Base-by-base conservation (phyloP, 2,888 invertebrate species). In the Tetragonula carbonaria region DNA sequence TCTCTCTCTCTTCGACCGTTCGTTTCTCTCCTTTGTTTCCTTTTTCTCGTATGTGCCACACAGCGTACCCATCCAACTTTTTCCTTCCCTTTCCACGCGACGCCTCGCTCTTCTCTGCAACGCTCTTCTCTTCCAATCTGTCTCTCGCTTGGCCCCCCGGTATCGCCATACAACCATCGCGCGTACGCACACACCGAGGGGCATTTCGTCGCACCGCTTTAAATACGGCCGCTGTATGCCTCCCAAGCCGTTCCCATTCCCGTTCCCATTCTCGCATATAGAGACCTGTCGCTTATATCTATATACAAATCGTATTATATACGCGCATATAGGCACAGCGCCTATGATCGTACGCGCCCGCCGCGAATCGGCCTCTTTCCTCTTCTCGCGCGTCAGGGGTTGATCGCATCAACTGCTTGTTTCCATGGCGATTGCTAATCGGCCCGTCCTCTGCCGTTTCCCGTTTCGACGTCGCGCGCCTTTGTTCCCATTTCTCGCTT, bases 401-500 rank as follows among this genome's bases (percentile, higher is more conserved):
- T 94, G 95, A 95, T 95, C 95, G 95, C 95, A 95, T 95, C 95
- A 95, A 95, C 95, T 95, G 95, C 95, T 95, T 95, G 95, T 95
- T 95, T 95, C 95, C 95, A 95, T 95, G 95, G 95, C 95, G 95
- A 96, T 95, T 95, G 95, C 95, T 95, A 95, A 95, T 95, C 95
- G 95, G 94, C 94, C 94, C 94, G 95, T 93, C 93, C 93, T 93
- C 51, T 28, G 23, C 23, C 11, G 13, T 23, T 65, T 68, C 57
- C 38, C 70, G 74, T 45, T 67, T 57, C 71, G n/a, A 53, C 55
- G 21, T 38, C 62, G 45, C 14, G 33, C 70, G 33, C 70, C 57
- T 66, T 77, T 45, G 71, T 65, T 57, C 51, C 18, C 70, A 8
- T 33, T 65, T 38, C 53, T 73, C 62, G 28, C 63, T 33, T 3